Evolutionary conservation across 1,140 invertebrate species (phyloP).

Genomic region (Penaeus chinensis): DNA sequence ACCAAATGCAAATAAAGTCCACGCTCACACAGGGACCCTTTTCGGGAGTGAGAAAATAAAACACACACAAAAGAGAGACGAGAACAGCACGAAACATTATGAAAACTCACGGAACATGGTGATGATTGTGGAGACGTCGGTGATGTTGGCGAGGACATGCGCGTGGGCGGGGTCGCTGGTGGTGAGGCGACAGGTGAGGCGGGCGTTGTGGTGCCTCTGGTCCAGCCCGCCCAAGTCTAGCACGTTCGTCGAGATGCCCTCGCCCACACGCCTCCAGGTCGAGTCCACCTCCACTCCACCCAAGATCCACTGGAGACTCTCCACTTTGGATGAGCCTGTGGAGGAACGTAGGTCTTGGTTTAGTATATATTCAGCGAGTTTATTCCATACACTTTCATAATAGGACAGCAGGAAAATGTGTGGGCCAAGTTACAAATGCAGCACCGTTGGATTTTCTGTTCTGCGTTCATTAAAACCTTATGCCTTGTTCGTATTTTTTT

Average conservation of each 20-base stretch:
- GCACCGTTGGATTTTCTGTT: too few species aligned
- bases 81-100: too few species aligned
- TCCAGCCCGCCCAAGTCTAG: background rate
- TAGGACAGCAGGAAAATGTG: too few species aligned
- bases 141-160: conserved; percentile 32
- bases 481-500: too few species aligned
- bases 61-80: too few species aligned
- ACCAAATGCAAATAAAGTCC: too few species aligned
- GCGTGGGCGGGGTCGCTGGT: conserved; percentile 13
- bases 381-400: too few species aligned
- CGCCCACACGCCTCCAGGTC: background rate
- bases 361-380: background rate
- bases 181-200: conserved; percentile 49
- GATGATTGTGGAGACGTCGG: conserved; percentile 30
- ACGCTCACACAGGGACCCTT: too few species aligned
- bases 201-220: conserved; percentile 25
- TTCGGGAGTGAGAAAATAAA: too few species aligned
- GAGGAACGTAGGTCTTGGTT: background rate
- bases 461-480: too few species aligned
- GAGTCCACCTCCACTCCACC: conserved; percentile 27
- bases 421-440: too few species aligned
- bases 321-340: conserved; percentile 14
- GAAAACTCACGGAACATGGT: conserved; percentile 40
- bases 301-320: conserved; percentile 30
- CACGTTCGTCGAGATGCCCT: conserved; percentile 9